Base-by-base conservation (phyloP, 2,797 vertebrate genomes). In the Cirrhinus mrigala region DNA sequence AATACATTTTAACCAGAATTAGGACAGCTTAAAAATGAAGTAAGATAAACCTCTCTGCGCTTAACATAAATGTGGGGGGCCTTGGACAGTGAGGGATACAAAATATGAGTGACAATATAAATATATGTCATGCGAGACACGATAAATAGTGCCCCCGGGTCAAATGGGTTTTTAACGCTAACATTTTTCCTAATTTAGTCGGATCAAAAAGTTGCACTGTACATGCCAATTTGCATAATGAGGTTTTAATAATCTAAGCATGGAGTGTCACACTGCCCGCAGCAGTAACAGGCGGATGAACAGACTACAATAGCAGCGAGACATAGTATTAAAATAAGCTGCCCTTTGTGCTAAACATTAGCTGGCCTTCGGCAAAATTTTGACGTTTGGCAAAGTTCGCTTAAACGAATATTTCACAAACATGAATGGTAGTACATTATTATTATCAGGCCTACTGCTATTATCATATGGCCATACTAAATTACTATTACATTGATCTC, bases 141-240 rank as follows among this genome's bases (percentile, higher is more conserved):
- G 68, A 73, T 85, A 80, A 86, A 86, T 78, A 90, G 89, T 90
- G 82, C 90, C 90, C 92, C 64, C 74, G 4, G 89, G 93, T 85
- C 84, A 92, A 91, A 82, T 86, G 90, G 85, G 85, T 58, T 84
- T 88, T 87, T 82, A 90, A 87, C 78, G 92, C 88, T 89, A 91
- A 92, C 89, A 90, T 94, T 92, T 93, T 94, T 92, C 91, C 93
- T 93, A 69, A 91, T 91, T 92, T 92, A 92, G 91, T 83, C 81
- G 79, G 92, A 93, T 94, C 92, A 94, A 87, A 94, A 91, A 92
- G 86, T 91, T 90, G 90, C 90, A 93, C 92, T 87, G 93, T 94
- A 95, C 92, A 90, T 85, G 88, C 85, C 90, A 89, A 90, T 96
- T 95, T 96, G 89, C 94, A 94, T 96, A 95, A 96, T 92, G 94